Conservation (phyloP, 2,888 invertebrate genomes). For the Tholera decimalis region DNA sequence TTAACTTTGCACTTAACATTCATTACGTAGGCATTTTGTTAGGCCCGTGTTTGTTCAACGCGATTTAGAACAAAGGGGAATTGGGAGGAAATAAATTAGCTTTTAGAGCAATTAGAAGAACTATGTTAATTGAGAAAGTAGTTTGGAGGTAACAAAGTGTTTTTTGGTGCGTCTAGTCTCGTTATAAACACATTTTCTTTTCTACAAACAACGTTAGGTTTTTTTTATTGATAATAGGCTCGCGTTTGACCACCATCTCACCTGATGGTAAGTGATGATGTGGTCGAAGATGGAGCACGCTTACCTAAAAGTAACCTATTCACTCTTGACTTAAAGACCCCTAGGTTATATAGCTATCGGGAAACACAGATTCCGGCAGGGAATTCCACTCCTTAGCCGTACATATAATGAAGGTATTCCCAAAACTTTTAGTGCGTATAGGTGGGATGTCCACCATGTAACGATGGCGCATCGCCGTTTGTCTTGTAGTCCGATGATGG, state of each 20-base stretch:
- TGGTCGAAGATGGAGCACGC: no score
- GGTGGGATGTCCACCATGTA: no score
- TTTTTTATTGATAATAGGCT: no score
- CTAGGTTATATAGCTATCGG: no score
- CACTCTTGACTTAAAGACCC: no score
- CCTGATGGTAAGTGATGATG: no score
- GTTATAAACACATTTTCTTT: background rate
- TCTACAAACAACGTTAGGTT: background rate
- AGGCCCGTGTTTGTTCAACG: slow-evolving; percentile 34
- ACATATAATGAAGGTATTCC: background rate
- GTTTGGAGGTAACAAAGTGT: background rate
- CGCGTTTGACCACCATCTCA: no score
- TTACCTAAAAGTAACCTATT: no score
- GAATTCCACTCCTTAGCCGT: no score
- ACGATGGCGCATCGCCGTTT: no score
- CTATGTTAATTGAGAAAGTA: slow-evolving; percentile 37
- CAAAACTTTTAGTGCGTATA: background rate
- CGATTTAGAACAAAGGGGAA: slow-evolving; percentile 38
- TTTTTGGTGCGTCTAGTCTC: background rate
- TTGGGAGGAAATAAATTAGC: slow-evolving; percentile 41
- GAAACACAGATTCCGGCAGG: no score
- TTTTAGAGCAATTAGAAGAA: slow-evolving; percentile 33
- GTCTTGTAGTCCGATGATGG: no score
- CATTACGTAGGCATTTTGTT: slow-evolving; percentile 46
- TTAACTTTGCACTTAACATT: slow-evolving; percentile 56